Evolutionary conservation across 2,797 vertebrate species (phyloP).

Genomic region (Alauda arvensis): DNA sequence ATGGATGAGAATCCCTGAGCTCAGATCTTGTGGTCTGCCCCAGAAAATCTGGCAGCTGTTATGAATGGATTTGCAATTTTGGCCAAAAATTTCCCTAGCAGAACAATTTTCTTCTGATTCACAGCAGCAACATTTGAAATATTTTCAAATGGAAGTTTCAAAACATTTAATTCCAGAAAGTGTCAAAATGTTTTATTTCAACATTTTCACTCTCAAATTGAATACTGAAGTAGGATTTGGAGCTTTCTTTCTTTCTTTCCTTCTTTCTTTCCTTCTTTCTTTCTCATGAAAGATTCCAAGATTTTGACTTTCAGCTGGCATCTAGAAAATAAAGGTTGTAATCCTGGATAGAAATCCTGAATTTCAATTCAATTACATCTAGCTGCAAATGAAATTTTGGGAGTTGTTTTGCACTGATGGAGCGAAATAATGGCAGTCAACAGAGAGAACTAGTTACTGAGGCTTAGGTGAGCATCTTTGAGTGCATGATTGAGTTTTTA

Average conservation of each 20-base stretch:
- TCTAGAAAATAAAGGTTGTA: neutral
- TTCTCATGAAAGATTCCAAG: neutral
- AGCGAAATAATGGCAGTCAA: neutral
- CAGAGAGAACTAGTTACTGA: neutral
- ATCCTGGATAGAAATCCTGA: neutral
- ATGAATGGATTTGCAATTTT: conserved; percentile 8
- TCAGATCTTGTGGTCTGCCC: neutral
- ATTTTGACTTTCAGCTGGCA: neutral
- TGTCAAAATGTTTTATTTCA: conserved; percentile 49
- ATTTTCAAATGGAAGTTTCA: conserved; percentile 21
- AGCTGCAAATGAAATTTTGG: neutral
- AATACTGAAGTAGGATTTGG: neutral
- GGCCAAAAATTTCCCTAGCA: neutral
- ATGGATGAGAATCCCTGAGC: neutral
- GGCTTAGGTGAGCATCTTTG: neutral
- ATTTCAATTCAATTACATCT: neutral
- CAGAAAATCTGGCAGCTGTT: conserved; percentile 4
- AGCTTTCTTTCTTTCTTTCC: neutral
- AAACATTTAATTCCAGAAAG: conserved; percentile 26
- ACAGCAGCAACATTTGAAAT: conserved; percentile 20
- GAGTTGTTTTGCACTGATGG: neutral
- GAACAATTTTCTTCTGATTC: conserved; percentile 37
- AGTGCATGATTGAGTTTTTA: neutral
- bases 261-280: neutral
- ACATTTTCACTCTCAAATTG: neutral